Percentiles rank a stretch among this genome's conserved stretches.
Evolutionary conservation across 1,140 invertebrate genomes (phyloP).

Genomic region (Centruroides sculpturatus): DNA sequence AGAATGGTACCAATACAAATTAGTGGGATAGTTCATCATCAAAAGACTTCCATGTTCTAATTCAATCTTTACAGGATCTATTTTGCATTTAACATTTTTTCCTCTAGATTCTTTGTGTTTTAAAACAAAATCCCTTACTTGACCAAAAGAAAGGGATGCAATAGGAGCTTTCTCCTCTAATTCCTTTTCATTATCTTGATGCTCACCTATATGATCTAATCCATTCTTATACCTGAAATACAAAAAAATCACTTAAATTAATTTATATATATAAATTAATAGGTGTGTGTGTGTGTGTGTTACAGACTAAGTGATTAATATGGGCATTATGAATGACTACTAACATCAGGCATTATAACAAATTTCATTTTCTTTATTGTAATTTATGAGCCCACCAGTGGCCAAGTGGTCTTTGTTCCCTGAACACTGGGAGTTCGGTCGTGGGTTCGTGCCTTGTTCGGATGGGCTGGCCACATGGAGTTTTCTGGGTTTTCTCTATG

Average conservation of each 20-base stretch:
- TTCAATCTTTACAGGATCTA: conserved; percentile 39
- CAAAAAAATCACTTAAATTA: background rate
- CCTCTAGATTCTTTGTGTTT: conserved; percentile 42
- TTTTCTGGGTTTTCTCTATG: too few relatives aligned
- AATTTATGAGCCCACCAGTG: too few relatives aligned
- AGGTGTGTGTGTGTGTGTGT: too few relatives aligned
- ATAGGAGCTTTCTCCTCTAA: conserved; percentile 44
- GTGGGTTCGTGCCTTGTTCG: too few relatives aligned
- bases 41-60: conserved; percentile 49
- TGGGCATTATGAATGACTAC: too few relatives aligned
- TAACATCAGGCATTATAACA: too few relatives aligned
- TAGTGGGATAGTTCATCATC: conserved; percentile 56
- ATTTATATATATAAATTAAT: too few relatives aligned
- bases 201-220: conserved; percentile 52
- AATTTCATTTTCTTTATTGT: too few relatives aligned
- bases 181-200: conserved; percentile 53
- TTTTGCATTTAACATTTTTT: conserved; percentile 19
- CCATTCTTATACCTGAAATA: conserved; percentile 48
- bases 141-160: conserved; percentile 50
- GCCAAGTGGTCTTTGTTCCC: too few relatives aligned
- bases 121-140: conserved; percentile 47
- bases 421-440: too few relatives aligned
- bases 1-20: conserved; percentile 53
- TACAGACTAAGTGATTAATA: too few relatives aligned
- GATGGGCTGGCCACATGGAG: too few relatives aligned